Conservation (phyloP, 2,888 invertebrate species). For the Cryptocephalus primarius region DNA sequence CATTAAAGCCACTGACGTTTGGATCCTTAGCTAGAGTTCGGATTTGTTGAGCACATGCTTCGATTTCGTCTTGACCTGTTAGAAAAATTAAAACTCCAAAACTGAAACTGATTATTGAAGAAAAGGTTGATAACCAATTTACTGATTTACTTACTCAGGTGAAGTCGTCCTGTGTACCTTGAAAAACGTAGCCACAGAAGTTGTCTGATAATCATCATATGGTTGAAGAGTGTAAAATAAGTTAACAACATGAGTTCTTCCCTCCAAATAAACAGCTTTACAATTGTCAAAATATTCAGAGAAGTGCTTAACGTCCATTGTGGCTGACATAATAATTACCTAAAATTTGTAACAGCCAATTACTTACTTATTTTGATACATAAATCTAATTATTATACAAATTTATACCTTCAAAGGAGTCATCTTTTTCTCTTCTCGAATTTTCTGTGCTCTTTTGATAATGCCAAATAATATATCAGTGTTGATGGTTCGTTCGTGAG, state of each 20-base stretch:
- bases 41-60: conserved; percentile 67
- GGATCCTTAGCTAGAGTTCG: conserved; percentile 59
- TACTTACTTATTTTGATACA: neutral
- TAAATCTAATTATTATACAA: neutral
- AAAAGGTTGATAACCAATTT: neutral
- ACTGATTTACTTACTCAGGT: conserved; percentile 50
- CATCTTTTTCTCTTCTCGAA: conserved; percentile 49
- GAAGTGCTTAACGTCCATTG: conserved; percentile 93
- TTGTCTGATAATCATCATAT: conserved; percentile 75
- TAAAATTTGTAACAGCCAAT: conserved; percentile 25
- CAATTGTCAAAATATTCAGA: conserved; percentile 79
- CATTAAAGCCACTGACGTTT: conserved; percentile 48
- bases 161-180: conserved; percentile 78
- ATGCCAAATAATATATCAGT: conserved; percentile 92
- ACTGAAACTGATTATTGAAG: conserved; percentile 35
- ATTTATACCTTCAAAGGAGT: conserved; percentile 53
- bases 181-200: conserved; percentile 77
- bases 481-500: conserved; percentile 88
- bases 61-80: conserved; percentile 96
- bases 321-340: conserved; percentile 88
- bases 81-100: conserved; percentile 88
- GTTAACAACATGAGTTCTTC: conserved; percentile 73
- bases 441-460: conserved; percentile 75
- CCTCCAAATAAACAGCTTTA: conserved; percentile 80
- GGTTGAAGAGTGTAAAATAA: conserved; percentile 59